Evolutionary conservation across 2,888 invertebrate species (phyloP).

Genomic region (Latrodectus hesperus): DNA sequence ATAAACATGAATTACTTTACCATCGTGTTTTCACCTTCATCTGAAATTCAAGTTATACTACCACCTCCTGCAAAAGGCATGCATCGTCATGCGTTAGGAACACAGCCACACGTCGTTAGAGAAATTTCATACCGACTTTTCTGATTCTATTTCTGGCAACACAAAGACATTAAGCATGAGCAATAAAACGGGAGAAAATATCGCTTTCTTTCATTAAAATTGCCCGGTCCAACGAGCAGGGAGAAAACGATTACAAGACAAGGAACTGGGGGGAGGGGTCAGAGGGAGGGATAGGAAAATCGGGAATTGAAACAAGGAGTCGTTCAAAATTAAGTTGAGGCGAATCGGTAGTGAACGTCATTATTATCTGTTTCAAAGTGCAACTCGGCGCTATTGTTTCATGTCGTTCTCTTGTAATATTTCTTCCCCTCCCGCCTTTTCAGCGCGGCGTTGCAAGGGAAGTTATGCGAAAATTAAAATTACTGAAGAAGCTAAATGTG

Average conservation of each 20-base stretch:
- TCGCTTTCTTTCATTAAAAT: conserved; percentile 38
- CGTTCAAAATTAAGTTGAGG: conserved; percentile 1
- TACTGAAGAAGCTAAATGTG: no score
- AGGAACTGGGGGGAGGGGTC: not conserved
- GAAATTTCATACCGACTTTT: not conserved
- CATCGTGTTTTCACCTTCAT: no score
- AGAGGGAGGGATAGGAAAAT: not conserved
- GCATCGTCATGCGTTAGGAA: not conserved
- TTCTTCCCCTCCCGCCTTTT: not conserved
- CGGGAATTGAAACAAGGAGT: conserved; percentile 5
- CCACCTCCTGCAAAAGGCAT: not conserved
- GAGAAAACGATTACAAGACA: conserved; percentile 13
- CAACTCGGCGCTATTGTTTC: not conserved
- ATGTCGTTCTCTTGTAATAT: not conserved
- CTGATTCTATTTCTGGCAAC: conserved; percentile 4
- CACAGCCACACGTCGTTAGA: not conserved
- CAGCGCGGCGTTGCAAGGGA: no score
- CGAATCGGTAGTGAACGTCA: conserved; percentile 1
- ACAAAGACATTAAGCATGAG: conserved; percentile 5
- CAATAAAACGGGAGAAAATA: conserved; percentile 20
- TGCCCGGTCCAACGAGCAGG: conserved; percentile 17
- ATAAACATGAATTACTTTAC: no score
- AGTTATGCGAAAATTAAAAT: no score
- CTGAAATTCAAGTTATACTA: no score
- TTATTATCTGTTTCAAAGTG: conserved; percentile 2